Evolutionary conservation across 2,888 invertebrate genomes (phyloP).

Genomic region (Lycocerus yunnanus): DNA sequence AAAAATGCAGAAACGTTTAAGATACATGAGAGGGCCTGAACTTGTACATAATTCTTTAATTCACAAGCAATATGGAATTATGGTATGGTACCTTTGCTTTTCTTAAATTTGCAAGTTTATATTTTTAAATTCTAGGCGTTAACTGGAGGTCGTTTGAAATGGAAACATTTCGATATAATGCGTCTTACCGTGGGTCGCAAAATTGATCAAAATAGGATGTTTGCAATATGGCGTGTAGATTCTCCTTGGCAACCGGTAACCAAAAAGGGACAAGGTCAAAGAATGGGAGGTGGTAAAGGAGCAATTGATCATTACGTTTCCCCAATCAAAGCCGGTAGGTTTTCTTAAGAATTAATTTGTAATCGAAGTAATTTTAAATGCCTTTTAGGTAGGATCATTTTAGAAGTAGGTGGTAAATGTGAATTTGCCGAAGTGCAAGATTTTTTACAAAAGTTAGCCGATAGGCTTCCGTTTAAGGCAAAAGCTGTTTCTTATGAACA

Average conservation of each 20-base stretch:
- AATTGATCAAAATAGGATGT: slow-evolving; percentile 81
- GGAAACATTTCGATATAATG: slow-evolving; percentile 88
- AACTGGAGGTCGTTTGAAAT: slow-evolving; percentile 79
- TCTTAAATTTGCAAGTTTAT: not conserved
- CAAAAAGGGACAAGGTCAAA: slow-evolving; percentile 84
- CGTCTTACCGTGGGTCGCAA: slow-evolving; percentile 77
- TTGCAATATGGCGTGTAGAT: slow-evolving; percentile 93
- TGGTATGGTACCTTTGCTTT: slow-evolving; percentile 65
- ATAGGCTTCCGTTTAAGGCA: slow-evolving; percentile 87
- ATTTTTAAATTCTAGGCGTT: slow-evolving; percentile 66
- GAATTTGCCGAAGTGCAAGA: slow-evolving; percentile 79
- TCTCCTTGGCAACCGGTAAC: slow-evolving; percentile 95
- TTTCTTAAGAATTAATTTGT: not conserved
- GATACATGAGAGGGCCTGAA: slow-evolving; percentile 93
- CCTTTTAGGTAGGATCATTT: slow-evolving; percentile 69
- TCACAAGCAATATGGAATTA: slow-evolving; percentile 91
- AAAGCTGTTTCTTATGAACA: slow-evolving; percentile 80
- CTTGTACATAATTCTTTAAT: slow-evolving; percentile 79
- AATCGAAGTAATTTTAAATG: not conserved
- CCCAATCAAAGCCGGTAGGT: slow-evolving; percentile 79
- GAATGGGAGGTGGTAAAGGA: slow-evolving; percentile 97
- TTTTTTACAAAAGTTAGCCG: slow-evolving; percentile 71
- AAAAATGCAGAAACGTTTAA: slow-evolving; percentile 83
- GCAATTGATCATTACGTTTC: slow-evolving; percentile 93
- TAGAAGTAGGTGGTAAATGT: slow-evolving; percentile 92